Base-by-base conservation (phyloP, 2,797 vertebrate species). In the Pachyuromys duprasi region DNA sequence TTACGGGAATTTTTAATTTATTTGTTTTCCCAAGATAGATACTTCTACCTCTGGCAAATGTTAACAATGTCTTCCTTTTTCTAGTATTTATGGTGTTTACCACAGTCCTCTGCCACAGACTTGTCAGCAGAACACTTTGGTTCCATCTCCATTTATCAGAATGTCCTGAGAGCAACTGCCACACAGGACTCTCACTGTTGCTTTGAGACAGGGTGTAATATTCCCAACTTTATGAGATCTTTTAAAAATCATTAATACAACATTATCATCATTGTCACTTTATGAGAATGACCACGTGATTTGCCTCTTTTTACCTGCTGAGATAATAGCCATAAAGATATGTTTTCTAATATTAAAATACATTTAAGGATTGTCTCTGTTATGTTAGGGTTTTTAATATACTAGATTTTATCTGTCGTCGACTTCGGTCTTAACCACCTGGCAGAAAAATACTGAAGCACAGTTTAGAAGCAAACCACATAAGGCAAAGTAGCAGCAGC, bases 331-430 rank as follows among this genome's bases (percentile, higher is more conserved):
- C 42, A 17, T 45, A 57, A 42, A 18, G 28, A 76, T 87, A 79
- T 11, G 9, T 90, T 91, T 92, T 63, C 79, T 72, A 94, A 78
- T 72, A 93, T 69, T 96, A 94, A 87, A 96, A 84, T 76, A 86
- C 7, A 95, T 76, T 92, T 95, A 72, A 92, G 31, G 33, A 83
- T 87, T 39, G 42, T 74, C 39, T 89, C 7, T 84, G 84, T 69
- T 76, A 79, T 28, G 12, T 62, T 86, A 49, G 0, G 72, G 82
- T 84, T 87, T 90, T 80, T 63, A 92, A 89, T 96, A 80, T 42
- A 72, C 5, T 91, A 91, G 33, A 90, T 95, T 95, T 95, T 83
- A 72, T 83, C 20, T 83, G 62, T 14, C 49, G 45, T 31, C 7
- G 79, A 4, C 67, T 87, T 89, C 33, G 76, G n/a, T 70, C 8